phyloP scores from a whole-genome alignment of 2,888 invertebrate genomes.

The Pristionchus fissidentatus region DNA sequence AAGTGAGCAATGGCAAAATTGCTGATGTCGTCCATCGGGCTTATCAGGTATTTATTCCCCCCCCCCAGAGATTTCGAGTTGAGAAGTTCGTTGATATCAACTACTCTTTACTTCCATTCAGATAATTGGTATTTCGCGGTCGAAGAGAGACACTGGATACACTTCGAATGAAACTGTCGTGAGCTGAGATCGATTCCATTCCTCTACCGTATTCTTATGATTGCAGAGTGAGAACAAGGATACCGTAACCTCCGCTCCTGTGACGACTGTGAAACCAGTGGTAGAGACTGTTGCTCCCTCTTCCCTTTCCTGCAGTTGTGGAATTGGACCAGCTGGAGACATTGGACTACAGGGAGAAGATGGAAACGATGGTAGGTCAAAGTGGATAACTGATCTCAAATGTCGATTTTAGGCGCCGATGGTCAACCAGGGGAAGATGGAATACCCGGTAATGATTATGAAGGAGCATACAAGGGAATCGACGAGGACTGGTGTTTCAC shows the following conservation, averaged over 20 bases:
- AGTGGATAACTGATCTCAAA: neutral
- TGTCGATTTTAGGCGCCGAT: neutral
- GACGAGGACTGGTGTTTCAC: constrained; percentile 32
- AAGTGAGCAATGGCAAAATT: neutral
- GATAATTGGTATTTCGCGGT: neutral
- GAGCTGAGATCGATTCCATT: neutral
- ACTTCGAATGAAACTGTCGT: neutral
- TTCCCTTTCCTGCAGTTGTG: constrained; percentile 7
- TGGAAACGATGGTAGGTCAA: neutral
- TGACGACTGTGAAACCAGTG: neutral
- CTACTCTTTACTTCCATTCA: neutral
- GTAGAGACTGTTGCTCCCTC: neutral
- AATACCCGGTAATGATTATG: neutral
- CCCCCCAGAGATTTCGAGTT: neutral
- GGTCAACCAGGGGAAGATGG: constrained; percentile 13
- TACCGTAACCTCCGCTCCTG: neutral
- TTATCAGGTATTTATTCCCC: neutral
- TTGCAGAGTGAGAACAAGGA: neutral
- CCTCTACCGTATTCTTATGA: neutral
- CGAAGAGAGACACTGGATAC: constrained; percentile 23
- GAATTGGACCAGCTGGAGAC: constrained; percentile 12
- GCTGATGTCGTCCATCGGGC: neutral
- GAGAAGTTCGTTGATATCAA: neutral
- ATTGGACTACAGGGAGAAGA: neutral
- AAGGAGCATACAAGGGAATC: neutral